Base-by-base conservation (phyloP, 2,797 vertebrate genomes). In the Arrhamphus sclerolepis region DNA sequence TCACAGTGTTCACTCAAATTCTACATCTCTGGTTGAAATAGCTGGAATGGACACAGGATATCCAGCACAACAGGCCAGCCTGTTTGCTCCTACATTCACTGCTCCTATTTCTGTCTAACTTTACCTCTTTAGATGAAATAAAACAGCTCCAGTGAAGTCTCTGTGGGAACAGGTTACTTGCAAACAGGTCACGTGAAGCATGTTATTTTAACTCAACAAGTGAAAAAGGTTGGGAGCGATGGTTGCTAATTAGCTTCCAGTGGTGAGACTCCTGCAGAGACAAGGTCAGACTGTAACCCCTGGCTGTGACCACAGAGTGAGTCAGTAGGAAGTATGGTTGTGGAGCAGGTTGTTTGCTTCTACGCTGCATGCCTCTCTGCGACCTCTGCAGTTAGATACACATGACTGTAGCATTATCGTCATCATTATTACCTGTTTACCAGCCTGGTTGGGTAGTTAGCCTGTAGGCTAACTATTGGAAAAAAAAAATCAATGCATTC, bases 11-110 rank as follows among this genome's bases (percentile, higher is more conserved):
- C 55, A 20, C 29, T 31, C 47, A 9, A 42, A 13, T 5, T 49
- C 26, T 21, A 28, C 28, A 66, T 38, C 21, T 53, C 41, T 55
- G 46, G 29, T 26, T 61, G 54, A 57, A 44, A 60, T 41, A 65
- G 34, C 49, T 72, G 48, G 50, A 60, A 59, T 50, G 28, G 17
- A 56, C 38, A 10, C 18, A 34, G 10, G 21, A 63, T 41, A 53
- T 34, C 28, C 59, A 46, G 14, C 22, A 46, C 65, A 43, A 41
- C 18, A 66, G 21, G 0, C 5, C 24, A 16, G n/a, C 29, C 29
- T 42, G 43, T 58, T 62, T 50, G 17, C 6, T 18, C 9, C 28
- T 28, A 11, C 22, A 50, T 53, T 50, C 50, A 6, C 14, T 34
- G 31, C 10, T 18, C 43, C n/a, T 41, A n/a, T 43, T 31, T 29